Evolutionary conservation across 2,113 vertebrate genomes (phyloP).

Genomic region (Eolophus roseicapilla): DNA sequence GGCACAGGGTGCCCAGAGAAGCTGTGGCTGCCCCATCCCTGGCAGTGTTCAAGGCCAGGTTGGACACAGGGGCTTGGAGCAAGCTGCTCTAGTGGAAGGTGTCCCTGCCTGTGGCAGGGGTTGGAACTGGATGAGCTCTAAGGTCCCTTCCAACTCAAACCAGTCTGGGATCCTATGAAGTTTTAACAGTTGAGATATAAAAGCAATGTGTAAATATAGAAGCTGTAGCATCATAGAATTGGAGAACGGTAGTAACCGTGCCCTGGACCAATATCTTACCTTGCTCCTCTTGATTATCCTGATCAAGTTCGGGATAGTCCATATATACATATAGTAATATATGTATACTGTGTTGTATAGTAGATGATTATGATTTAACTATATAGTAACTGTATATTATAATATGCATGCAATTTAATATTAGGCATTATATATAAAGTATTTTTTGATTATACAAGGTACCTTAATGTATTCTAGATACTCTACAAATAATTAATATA

Average conservation of each 20-base stretch:
- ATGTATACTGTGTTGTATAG: too few species aligned
- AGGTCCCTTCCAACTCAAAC: not conserved
- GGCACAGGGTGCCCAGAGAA: too few species aligned
- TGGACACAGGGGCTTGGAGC: too few species aligned
- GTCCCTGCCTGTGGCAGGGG: not conserved
- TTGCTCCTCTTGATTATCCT: not conserved
- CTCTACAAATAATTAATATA: not conserved
- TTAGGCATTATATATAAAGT: not conserved
- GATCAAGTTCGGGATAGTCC: not conserved
- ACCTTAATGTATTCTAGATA: not conserved
- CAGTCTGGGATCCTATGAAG: not conserved
- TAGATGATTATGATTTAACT: not conserved
- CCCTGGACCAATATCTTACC: not conserved
- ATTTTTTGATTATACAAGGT: not conserved
- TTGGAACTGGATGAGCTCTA: not conserved
- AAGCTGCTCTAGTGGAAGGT: too few species aligned
- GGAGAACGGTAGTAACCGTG: not conserved
- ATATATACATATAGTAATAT: not conserved
- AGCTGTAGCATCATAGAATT: not conserved
- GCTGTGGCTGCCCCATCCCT: too few species aligned
- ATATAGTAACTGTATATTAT: not conserved
- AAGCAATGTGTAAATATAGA: not conserved
- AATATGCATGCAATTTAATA: not conserved
- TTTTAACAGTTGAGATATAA: not conserved
- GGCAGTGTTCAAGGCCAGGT: too few species aligned